phyloP scores from a whole-genome alignment of 53 echinoderm and acorn worm species.

The Actinopyga echinites region DNA sequence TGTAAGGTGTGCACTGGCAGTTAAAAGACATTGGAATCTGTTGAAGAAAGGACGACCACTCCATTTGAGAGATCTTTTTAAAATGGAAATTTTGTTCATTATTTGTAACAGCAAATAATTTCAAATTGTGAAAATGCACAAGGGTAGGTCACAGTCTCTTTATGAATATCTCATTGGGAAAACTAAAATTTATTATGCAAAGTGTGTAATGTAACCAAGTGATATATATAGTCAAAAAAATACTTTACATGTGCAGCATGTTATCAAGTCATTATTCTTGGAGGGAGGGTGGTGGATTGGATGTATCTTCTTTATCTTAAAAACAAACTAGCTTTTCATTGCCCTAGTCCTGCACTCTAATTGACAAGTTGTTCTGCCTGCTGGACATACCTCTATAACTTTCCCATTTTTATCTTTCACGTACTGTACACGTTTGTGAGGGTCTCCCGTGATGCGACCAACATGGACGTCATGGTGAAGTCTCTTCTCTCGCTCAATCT shows the following conservation, averaged over 20 bases:
- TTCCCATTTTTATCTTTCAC: constrained; percentile 79
- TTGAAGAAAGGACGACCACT: background rate
- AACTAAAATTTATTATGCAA: too few relatives aligned
- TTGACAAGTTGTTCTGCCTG: too few relatives aligned
- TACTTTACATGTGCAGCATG: too few relatives aligned
- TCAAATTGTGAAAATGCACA: background rate
- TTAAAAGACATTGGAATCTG: constrained; percentile 67
- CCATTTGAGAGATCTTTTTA: background rate
- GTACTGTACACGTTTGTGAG: constrained; percentile 54
- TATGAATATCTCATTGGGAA: too few relatives aligned
- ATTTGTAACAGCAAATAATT: background rate
- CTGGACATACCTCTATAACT: constrained; percentile 54
- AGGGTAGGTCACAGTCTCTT: background rate
- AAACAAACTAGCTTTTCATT: too few relatives aligned
- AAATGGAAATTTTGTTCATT: background rate
- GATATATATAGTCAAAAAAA: too few relatives aligned
- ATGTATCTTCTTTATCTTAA: too few relatives aligned
- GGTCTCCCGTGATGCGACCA: constrained; percentile 52
- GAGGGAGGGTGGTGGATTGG: too few relatives aligned
- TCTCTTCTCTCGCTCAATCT: constrained; percentile 60
- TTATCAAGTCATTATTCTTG: too few relatives aligned
- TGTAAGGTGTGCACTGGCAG: constrained; percentile 88
- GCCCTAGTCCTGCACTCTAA: too few relatives aligned
- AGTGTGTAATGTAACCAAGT: too few relatives aligned
- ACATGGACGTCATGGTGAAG: constrained; percentile 67